Percentiles rank a stretch among this genome's conserved stretches.
Conservation (phyloP, 2,888 invertebrate genomes). For the Seira musarum region DNA sequence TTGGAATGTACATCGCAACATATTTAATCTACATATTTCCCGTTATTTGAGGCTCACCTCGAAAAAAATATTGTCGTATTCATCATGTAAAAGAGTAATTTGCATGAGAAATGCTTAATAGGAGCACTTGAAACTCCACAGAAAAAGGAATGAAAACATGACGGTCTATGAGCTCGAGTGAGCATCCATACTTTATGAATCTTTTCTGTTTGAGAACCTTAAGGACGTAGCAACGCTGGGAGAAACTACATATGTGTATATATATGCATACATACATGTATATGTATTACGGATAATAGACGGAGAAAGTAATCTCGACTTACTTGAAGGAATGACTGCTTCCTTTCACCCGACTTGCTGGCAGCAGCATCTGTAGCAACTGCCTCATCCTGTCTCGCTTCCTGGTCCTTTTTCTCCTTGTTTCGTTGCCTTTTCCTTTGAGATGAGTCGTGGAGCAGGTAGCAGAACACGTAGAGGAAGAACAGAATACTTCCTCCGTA, state of each 20-base stretch:
- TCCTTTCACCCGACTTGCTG: slow-evolving; percentile 70
- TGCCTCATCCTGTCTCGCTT: slow-evolving; percentile 69
- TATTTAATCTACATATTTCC: too few species aligned
- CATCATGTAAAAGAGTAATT: too few species aligned
- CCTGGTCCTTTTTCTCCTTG: slow-evolving; percentile 66
- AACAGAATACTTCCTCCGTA: slow-evolving; percentile 95
- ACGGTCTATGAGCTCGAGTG: too few species aligned
- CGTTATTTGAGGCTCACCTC: too few species aligned
- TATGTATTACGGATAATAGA: not conserved
- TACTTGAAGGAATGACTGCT: slow-evolving; percentile 70
- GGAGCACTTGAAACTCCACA: too few species aligned
- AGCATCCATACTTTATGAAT: not conserved
- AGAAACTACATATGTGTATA: not conserved
- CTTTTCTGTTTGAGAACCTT: not conserved
- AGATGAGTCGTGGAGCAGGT: slow-evolving; percentile 87
- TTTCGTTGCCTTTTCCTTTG: slow-evolving; percentile 69
- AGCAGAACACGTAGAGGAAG: slow-evolving; percentile 94
- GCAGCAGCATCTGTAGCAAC: slow-evolving; percentile 68
- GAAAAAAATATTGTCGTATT: too few species aligned
- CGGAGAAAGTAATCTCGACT: slow-evolving; percentile 15
- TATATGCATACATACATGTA: not conserved
- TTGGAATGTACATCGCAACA: too few species aligned
- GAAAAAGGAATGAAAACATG: not conserved
- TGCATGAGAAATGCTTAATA: too few species aligned
- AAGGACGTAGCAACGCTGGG: not conserved